A percentile compares a stretch with the other conserved stretches of the same genome.
These are phyloP conservation scores for Rhogogaster chlorosoma DNA, from an alignment of 2,888 invertebrate species.

Conservation along the genomic window DNA sequence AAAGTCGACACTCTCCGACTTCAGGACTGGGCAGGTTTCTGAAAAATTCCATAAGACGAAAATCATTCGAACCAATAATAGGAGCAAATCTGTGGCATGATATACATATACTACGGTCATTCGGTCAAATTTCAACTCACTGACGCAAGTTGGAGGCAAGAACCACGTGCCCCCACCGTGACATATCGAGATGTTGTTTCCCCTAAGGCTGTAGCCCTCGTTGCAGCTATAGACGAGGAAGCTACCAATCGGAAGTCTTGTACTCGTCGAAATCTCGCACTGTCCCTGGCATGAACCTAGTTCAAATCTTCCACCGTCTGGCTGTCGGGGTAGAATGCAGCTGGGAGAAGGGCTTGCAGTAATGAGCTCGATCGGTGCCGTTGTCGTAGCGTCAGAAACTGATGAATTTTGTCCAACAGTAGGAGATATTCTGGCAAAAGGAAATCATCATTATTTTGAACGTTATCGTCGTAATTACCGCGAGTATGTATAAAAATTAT, in stretches of 20 bases:
- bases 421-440: background rate
- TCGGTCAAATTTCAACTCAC: constrained; percentile 57
- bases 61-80: too few species aligned
- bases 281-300: constrained; percentile 60
- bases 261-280: constrained; percentile 63
- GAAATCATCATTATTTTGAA: background rate
- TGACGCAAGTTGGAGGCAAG: constrained; percentile 60
- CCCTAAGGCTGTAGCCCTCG: constrained; percentile 63
- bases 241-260: constrained; percentile 61
- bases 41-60: background rate
- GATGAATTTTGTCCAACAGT: background rate
- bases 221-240: constrained; percentile 66
- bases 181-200: constrained; percentile 62
- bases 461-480: background rate
- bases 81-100: too few species aligned
- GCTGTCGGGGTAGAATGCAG: constrained; percentile 62
- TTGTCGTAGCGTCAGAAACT: background rate
- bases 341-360: constrained; percentile 30
- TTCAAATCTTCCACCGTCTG: constrained; percentile 61
- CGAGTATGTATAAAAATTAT: background rate
- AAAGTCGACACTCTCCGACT: constrained; percentile 61
- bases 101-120: too few species aligned
- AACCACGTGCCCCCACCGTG: constrained; percentile 60
- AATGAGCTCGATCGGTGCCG: background rate
- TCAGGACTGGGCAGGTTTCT: constrained; percentile 62